Base-by-base conservation (phyloP, 2,113 vertebrate species). In the Ovibos moschatus region DNA sequence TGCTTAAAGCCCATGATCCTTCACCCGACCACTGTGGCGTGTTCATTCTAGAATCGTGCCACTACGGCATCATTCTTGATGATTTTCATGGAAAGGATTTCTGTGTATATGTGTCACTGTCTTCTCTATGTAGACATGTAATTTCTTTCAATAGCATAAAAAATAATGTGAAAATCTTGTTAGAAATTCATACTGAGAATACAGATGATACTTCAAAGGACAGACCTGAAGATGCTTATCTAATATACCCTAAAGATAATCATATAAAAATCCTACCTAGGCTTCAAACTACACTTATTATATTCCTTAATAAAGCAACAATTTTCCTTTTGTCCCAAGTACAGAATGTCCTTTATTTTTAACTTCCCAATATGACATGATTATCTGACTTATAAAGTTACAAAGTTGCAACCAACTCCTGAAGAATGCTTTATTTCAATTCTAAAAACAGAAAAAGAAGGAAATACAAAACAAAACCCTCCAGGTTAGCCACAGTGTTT, bases 231-330 rank as follows among this genome's bases (percentile, higher is more conserved):
- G 93, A 98, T 98, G 93, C 92, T 98, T 98, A 98, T 98, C 96
- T 98, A 98, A 98, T 98, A 97, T 98, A 97, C 67, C 81, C 45
- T 97, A 97, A 95, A 96, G 98, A 97, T 98, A 98, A 98, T 98
- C 95, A 94, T 64, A 96, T 98, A 96, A 96, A 96, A 97, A 96
- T 97, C 89, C 89, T 92, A 98, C 87, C 93, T 58, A 97, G 89
- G 87, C 94, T 97, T 98, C 95, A 98, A 98, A 96, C 81, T 97
- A 87, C 95, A 81, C 64, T 97, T 96, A 94, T 97, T 98, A 96
- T 97, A 87, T 94, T 98, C 55, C 87, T 97, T 98, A 98, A 89
- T 98, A 96, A 92, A 94, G 94, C 88, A 98, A 50, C 97, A 97
- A 96, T 98, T 98, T 98, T 98, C 40, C 43, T 87, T 98, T 79